Evolutionary conservation across 2,888 invertebrate species (phyloP), one percentile per base, ranked within the genome.

Genomic region (Drosophila conformis): DNA sequence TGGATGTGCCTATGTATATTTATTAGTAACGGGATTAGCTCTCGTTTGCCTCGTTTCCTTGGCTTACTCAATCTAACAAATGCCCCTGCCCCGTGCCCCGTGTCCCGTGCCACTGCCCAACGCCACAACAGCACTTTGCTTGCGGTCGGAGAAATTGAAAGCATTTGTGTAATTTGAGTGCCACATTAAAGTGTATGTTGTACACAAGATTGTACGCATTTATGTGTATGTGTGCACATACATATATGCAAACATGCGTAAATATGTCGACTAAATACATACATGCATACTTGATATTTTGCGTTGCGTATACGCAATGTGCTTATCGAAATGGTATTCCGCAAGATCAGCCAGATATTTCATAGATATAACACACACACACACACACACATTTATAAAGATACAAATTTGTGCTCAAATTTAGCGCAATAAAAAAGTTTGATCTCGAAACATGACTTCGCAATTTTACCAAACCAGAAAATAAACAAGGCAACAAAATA

Each of bases 1-100:
- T 52, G 38, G 29, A 36, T 74, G 49, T 42, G 58, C 52, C 31
- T 53, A 29, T 64, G 57, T 77, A 40, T 73, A 76, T 81, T 78
- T 81, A 83, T 86, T 83, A 73, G 78, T 73, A 75, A 78, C 78
- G 65, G 69, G 75, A 83, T 81, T 78, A 68, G 64, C 25, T 46
- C 46, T 46, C 46, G 46, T 7, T 46, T 46, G 46, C 21, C 15
- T 25, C 52, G 48, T 69, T 71, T 57, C 59, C 76, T 66, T 64
- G 56, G 49, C 69, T 79, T 49, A 53, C 36, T 63, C 75, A 54
- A 59, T 65, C 60, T 33, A 48, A 15, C 25, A 8, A 46, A 15
- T 25, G 25, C 25, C 25, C 46, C 21, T 25, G 13, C 7, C 13
- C 4, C 42, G 8, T 31, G 31, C 11, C 27, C 27, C 29, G 29